Base-by-base conservation (phyloP, 2,797 vertebrate genomes). In the Sebastes hopkinsi region DNA sequence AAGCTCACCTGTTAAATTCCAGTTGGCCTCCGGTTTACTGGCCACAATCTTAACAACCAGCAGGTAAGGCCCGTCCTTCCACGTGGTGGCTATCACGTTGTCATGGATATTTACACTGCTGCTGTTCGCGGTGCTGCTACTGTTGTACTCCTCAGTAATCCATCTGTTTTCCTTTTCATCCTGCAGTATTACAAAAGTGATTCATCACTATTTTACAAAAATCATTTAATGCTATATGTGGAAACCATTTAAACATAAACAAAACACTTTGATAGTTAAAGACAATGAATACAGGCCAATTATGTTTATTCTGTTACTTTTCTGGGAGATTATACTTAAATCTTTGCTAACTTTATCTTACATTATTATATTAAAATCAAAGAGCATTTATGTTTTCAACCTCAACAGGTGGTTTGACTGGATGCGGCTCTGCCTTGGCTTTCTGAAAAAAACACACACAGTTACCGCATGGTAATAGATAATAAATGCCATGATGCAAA, bases 61-160 rank as follows among this genome's bases (percentile, higher is more conserved):
- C 56, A 97, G 88, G 77, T 97, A 97, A 8, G 97, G 97, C 1
- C 97, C 97, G 27, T 97, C 96, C 90, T 90, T 96, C 95, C 96
- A 97, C 8, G 97, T 97, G 66, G 95, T 96, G 67, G 95, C 94
- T 32, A 97, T 94, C 70, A 97, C 89, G 59, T 96, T 87, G 80
- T 95, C 88, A 88, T 93, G 88, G 12, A 78, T 42, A 2, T 14
- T 76, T 9, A 82, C 25, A 75, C 84, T 83, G 72, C 77, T 59
- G 61, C 88, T 89, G 46, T 76, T 88, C 0, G 1, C 0, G 5
- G 52, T 9, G 61, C 18, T 71, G 66, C 66, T 81, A 62, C 69
- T 81, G 46, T 80, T 79, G 14, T 85, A 89, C 74, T 96, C 96
- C 20, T 90, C 94, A 3, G 74, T 81, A 6, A 95, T 76, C 89